Base-by-base conservation (phyloP, 2,113 vertebrate genomes). In the Tyto alba region DNA sequence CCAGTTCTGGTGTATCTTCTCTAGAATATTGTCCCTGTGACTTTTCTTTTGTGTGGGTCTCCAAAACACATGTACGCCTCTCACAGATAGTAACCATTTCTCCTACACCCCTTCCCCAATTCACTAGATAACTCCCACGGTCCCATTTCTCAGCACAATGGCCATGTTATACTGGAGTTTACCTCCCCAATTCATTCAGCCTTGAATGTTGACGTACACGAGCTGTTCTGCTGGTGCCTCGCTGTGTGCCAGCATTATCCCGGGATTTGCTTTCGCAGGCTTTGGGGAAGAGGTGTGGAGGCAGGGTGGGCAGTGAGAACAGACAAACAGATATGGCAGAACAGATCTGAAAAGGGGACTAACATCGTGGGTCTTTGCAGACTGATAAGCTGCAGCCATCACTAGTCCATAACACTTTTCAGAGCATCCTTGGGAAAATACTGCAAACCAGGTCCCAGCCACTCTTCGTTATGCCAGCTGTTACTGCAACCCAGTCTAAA, bases 161-260 rank as follows among this genome's bases (percentile, higher is more conserved):
- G 29, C 29, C 20, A 3, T 14, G 7, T n/a, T 60, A 56, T 11
- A 29, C 11, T 0, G 0, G 20, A 34, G 7, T 43, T 86, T 36
- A 40, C 47, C 47, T 21, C 15, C 9, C 11, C 26, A 40, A 0
- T 26, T 59, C 40, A 25, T 72, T 82, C 43, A 48, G 0, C 66
- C 15, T 81, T 52, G 53, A 72, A 79, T 25, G 19, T 4, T 82
- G 79, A 47, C 0, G 0, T 32, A 40, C 13, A 30, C 9, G 30
- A 5, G 8, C 45, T 41, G 4, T 40, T 77, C 50, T 55, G 41
- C 34, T 25, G 17, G 40, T 48, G 36, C 41, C 10, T 72, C 30
- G 13, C 8, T 0, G 0, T 41, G 36, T 64, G 40, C n/a, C 34
- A 56, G 52, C 27, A 11, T 26, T 43, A 63, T 30, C 16, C 41